Base-by-base conservation (phyloP, 2,888 invertebrate species). In the Liodrosophila aerea region DNA sequence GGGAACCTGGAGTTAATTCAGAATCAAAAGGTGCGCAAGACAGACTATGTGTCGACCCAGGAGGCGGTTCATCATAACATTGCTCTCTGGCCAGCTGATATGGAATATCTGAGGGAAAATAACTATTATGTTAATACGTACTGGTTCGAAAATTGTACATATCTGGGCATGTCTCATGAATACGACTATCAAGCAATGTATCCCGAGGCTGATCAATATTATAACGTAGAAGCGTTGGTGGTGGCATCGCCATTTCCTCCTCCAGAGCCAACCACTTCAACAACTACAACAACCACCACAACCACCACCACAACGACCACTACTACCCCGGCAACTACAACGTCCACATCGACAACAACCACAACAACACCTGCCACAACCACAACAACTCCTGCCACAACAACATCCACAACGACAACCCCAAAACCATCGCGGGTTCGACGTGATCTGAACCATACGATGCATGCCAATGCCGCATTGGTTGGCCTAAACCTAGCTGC, bases 111-210 rank as follows among this genome's bases (percentile, higher is more conserved):
- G 15, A 87, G 86, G 18, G 90, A 88, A 27, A 91, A 91, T 52
- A 92, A 93, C 1, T 92, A 92, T 3, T 90, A 87, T 57, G 90
- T 94, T 9, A 88, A 92, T 18, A 94, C 94, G 0, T 94, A 93
- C 87, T 96, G 96, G 96, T 96, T 95, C 83, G 91, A 95, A 61
- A 94, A 96, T 88, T 96, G 96, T 84, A 89, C 91, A 47, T 94
- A 93, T 80, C 91, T 93, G 47, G 95, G 94, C 31, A 90, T 92
- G 64, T 93, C 93, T 0, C 90, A 91, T 49, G 92, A 93, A 78
- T 92, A 93, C 37, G 89, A 91, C 7, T 92, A 94, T 64, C 89
- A 91, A 46, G 92, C 92, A 75, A 93, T 93, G 61, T 96, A 95
- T 85, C 91, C 91, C 0, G 91, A 92, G 75, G 90, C 92, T 3